Evolutionary conservation across 2,888 invertebrate genomes (phyloP).

Genomic region (Halocaridina rubra): DNA sequence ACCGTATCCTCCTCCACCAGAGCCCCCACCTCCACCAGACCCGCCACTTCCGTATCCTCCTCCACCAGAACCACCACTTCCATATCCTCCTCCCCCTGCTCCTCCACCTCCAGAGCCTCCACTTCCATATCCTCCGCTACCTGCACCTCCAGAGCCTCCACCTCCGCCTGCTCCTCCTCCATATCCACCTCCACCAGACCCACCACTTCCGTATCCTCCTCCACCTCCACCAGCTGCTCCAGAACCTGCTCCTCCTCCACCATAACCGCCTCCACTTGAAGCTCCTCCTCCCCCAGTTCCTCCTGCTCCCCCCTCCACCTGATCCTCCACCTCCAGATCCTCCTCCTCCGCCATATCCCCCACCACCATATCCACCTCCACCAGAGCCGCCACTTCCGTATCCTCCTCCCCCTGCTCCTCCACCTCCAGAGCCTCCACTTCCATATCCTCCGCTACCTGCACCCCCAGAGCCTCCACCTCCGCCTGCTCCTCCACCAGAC

Average conservation of each 20-base stretch:
- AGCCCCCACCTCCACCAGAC: background rate
- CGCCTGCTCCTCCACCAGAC: background rate
- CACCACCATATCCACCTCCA: background rate
- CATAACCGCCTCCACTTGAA: background rate
- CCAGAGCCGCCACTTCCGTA: background rate
- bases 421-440: background rate
- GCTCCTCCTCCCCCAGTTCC: background rate
- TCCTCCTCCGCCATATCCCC: background rate
- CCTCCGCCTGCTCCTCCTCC: background rate
- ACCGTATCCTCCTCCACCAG: background rate
- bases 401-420: background rate
- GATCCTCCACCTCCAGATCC: background rate
- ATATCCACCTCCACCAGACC: background rate
- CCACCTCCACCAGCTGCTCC: background rate
- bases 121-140: background rate
- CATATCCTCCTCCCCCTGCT: background rate
- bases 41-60: background rate
- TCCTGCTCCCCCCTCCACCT: background rate
- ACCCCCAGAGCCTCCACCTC: background rate
- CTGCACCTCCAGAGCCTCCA: background rate
- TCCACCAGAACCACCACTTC: background rate
- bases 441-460: conserved; percentile 3
- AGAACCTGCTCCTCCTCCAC: background rate
- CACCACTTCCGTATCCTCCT: background rate
- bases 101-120: background rate